Evolutionary conservation across 2,113 vertebrate species (phyloP).

Genomic region (Pelmatolapia mariae): DNA sequence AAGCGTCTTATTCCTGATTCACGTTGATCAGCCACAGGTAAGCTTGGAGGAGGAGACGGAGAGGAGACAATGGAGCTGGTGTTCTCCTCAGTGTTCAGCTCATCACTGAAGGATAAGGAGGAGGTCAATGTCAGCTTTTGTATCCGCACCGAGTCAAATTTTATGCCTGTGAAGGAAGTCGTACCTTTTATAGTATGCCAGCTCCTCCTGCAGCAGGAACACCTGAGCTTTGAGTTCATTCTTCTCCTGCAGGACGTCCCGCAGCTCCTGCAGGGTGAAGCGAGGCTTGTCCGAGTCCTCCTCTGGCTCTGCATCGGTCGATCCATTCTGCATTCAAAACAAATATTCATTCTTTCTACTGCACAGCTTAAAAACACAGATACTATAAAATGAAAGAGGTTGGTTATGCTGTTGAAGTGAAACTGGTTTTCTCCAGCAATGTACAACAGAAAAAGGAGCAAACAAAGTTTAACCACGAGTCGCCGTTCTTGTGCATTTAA

Average conservation of each 20-base stretch:
- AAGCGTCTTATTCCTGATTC: slow-evolving; percentile 90
- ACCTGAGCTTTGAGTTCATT: slow-evolving; percentile 91
- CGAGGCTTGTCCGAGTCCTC: slow-evolving; percentile 79
- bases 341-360: not conserved
- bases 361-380: not conserved
- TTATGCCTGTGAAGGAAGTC: not conserved
- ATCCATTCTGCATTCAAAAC: slow-evolving; percentile 57
- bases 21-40: slow-evolving; percentile 68
- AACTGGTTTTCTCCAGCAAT: not conserved
- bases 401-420: not conserved
- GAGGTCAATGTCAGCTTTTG: not conserved
- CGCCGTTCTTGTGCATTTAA: not conserved
- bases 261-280: slow-evolving; percentile 91
- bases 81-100: slow-evolving; percentile 76
- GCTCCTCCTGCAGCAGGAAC: slow-evolving; percentile 88
- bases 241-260: slow-evolving; percentile 87
- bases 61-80: slow-evolving; percentile 48
- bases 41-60: slow-evolving; percentile 44
- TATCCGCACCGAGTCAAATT: not conserved
- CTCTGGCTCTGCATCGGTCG: slow-evolving; percentile 60
- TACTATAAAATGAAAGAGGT: not conserved
- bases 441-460: not conserved
- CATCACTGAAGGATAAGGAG: slow-evolving; percentile 73
- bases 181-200: slow-evolving; percentile 88
- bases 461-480: not conserved